Evolutionary conservation across 2,888 invertebrate species (phyloP), one percentile per base, ranked within the genome.

Genomic region (Synergus laeviventris): DNA sequence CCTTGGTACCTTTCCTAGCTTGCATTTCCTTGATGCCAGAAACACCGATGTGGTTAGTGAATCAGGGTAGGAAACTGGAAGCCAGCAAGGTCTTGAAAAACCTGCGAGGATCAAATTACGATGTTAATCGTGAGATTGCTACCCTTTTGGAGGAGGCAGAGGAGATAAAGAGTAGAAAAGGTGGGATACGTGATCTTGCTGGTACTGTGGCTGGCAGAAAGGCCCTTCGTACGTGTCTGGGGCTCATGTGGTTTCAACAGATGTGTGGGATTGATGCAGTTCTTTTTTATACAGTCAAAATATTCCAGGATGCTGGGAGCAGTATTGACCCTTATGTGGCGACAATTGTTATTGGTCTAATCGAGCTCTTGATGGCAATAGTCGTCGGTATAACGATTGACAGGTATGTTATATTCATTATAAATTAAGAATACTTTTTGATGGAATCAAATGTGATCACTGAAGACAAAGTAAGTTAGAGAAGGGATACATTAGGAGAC

Each of bases 201-300:
- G 84, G 86, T 0, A 89, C 90, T 9, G 83, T 84, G 62, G 86
- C 87, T 0, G 89, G 89, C 0, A 77, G 91, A 18, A 91, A 90
- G 75, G 93, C 93, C 0, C 84, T 93, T 21, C 80, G 87, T 2
- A 91, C 92, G 45, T 89, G 91, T 76, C 78, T 92, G 2, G 91
- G 91, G n/a, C 89, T 94, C 49, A 93, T 94, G 92, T 92, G 93
- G 81, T 92, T 92, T 79, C 92, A 92, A 81, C 92, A 92, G 81
- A 89, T 91, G 82, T 91, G 91, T 38, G 92, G 92, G 3, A 90
- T 92, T 60, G 91, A 92, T 79, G 91, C 91, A 0, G 89, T 92
- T 1, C 87, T 92, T 14, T 91, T 92, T 77, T 92, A 91, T 81
- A 88, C 91, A 0, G 89, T 89, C 1, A 80, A 83, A n/a, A 92